Percentiles rank a stretch among this genome's conserved stretches.
These are phyloP conservation scores for Mormyrus proboscirostris DNA, from an alignment of 2,797 vertebrate genomes.

Conservation along the genomic window DNA sequence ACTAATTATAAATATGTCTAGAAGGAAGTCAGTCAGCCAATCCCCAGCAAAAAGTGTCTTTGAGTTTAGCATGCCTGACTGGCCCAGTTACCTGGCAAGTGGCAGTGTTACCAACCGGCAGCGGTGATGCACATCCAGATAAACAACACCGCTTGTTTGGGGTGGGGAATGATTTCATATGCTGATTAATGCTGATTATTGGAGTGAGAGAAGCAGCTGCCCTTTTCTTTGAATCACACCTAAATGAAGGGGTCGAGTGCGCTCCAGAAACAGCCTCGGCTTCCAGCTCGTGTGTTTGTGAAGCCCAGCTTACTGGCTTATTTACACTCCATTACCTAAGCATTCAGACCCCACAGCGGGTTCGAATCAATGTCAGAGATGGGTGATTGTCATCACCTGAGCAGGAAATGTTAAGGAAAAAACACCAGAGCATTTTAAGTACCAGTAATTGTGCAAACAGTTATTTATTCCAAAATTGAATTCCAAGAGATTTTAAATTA, in stretches of 20 bases:
- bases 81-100: conserved; percentile 38
- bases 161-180: conserved; percentile 39
- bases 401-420: background rate
- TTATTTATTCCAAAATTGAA: conserved; percentile 10
- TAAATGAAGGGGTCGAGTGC: conserved; percentile 33
- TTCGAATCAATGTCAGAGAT: background rate
- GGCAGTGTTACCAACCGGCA: conserved; percentile 31
- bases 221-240: conserved; percentile 29
- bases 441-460: background rate
- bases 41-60: background rate
- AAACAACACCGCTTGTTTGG: conserved; percentile 35
- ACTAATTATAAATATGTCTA: background rate
- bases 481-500: background rate
- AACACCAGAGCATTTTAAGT: background rate
- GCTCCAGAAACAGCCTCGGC: conserved; percentile 17
- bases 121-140: conserved; percentile 32
- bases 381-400: background rate
- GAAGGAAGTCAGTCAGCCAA: background rate
- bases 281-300: conserved; percentile 34
- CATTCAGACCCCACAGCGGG: background rate
- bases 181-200: conserved; percentile 39
- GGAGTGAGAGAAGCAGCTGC: conserved; percentile 27
- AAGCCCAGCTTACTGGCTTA: conserved; percentile 33
- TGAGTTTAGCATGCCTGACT: conserved; percentile 20
- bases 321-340: conserved; percentile 40